Percentiles rank a stretch among this genome's conserved stretches.
Conservation (phyloP, 2,797 vertebrate species). For the Ara ararauna region DNA sequence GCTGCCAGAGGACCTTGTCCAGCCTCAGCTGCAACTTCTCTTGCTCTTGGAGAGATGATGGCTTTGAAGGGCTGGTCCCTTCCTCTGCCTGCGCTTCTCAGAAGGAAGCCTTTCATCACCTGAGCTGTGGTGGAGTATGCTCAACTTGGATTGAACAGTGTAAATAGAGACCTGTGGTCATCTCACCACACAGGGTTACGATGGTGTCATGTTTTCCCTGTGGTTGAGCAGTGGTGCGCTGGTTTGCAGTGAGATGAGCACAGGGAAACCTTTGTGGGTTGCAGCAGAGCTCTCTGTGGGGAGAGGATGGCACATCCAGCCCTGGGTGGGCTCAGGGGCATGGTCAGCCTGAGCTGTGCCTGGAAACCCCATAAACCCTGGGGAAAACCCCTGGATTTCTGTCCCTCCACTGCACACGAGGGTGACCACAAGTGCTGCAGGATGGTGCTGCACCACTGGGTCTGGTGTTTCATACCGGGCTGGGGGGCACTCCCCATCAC, state of each 20-base stretch:
- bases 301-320: rapidly evolving
- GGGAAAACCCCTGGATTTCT: not conserved
- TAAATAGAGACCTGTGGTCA: rapidly evolving
- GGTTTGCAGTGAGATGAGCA: not conserved
- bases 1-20: not conserved
- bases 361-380: not conserved
- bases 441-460: not conserved
- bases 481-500: rapidly evolving
- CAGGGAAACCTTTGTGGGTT: not conserved
- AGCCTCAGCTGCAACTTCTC: not conserved
- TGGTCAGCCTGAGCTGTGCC: rapidly evolving
- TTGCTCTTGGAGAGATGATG: rapidly evolving
- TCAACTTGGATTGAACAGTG: rapidly evolving
- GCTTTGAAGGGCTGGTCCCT: not conserved
- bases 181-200: rapidly evolving
- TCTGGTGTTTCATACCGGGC: not conserved
- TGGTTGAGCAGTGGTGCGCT: not conserved
- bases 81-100: not conserved
- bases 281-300: not conserved
- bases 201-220: rapidly evolving
- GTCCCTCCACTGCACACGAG: not conserved
- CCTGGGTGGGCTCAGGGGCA: not conserved
- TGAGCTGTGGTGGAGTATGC: not conserved
- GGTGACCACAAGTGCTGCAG: not conserved
- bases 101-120: not conserved